A percentile compares a stretch with the other conserved stretches of the same genome.
These are phyloP conservation scores for Agapetus fuscipes DNA, from an alignment of 2,888 invertebrate species.

Conservation along the genomic window DNA sequence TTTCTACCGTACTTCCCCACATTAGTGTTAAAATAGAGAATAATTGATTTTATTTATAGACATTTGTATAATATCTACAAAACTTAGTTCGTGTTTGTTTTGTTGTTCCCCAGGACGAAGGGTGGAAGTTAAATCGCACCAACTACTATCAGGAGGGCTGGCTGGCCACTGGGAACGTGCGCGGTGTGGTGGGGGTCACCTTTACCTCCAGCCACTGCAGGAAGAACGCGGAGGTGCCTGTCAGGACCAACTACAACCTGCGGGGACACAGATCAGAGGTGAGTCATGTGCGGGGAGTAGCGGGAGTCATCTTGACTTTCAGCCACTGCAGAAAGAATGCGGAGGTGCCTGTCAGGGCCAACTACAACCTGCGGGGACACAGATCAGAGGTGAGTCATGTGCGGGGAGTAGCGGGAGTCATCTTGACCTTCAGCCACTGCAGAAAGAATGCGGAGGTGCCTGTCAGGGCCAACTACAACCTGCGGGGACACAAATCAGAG, in stretches of 20 bases:
- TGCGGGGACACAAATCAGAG: slow-evolving; percentile 92
- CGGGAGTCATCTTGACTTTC: slow-evolving; percentile 93
- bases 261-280: slow-evolving; percentile 95
- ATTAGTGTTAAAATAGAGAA: no score
- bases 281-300: slow-evolving; percentile 78
- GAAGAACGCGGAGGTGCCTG: slow-evolving; percentile 75
- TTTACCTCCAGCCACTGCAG: slow-evolving; percentile 92
- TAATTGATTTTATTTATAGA: no score
- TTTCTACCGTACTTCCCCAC: no score
- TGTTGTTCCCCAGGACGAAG: slow-evolving; percentile 63
- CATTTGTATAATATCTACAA: no score
- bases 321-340: slow-evolving; percentile 83
- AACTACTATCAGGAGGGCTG: slow-evolving; percentile 98
- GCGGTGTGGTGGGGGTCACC: slow-evolving; percentile 92
- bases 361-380: slow-evolving; percentile 95
- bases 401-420: slow-evolving; percentile 90
- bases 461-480: slow-evolving; percentile 89
- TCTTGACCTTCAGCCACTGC: slow-evolving; percentile 91
- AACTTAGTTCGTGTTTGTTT: no score
- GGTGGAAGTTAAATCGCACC: slow-evolving; percentile 90
- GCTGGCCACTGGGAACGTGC: slow-evolving; percentile 90
- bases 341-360: slow-evolving; percentile 81
- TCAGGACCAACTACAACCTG: slow-evolving; percentile 92
- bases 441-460: slow-evolving; percentile 80
- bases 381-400: slow-evolving; percentile 86